Base-by-base conservation (phyloP, 1,140 invertebrate genomes). In the Bombus superbus region DNA sequence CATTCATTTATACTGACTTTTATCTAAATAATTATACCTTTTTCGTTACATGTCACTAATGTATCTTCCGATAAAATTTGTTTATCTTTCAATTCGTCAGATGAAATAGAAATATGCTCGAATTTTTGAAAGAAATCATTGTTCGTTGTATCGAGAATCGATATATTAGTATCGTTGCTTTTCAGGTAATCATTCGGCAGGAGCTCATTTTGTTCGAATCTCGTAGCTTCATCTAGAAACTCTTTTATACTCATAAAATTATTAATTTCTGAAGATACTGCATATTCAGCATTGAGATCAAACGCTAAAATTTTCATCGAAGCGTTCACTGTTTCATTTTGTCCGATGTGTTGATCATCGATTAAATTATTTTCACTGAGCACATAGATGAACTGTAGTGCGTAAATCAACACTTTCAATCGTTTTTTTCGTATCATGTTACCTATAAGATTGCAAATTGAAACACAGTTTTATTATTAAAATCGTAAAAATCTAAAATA, bases 391-490 rank as follows among this genome's bases (percentile, higher is more conserved):
- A 89, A 81, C 74, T 86, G 84, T 40, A 92, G 35, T 22, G 83
- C 71, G 81, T 82, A 87, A 8, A 92, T 79, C 18, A 92, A 38
- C 9, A 88, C 68, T 68, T 78, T 87, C 57, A 92, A 73, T 57
- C 75, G 68, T 85, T 89, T 92, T 38, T 85, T 88, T 42, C 75
- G 69, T 13, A 91, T 91, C 92, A 83, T 93, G 44, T 64, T 71
- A 62, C n/a, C n/a, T 40, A 13, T 25, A 38, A 68, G 10, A n/a
- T 53, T 64, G 28, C 3, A 69, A 53, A 68, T 77, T n/a, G 57
- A 78, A 81, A 76, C 53, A 11, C 18, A 62, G 35, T 57, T 44
- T 64, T 18, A 64, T 69, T 76, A 38, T 38, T 28, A 44, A 64
- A 28, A 59, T 59, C 25, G 42, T 13, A 18, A 11, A 22, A 64